These are phyloP conservation scores for Phalacrocorax pelagicus DNA, from an alignment of 2,113 vertebrate species.

Conservation along the genomic window DNA sequence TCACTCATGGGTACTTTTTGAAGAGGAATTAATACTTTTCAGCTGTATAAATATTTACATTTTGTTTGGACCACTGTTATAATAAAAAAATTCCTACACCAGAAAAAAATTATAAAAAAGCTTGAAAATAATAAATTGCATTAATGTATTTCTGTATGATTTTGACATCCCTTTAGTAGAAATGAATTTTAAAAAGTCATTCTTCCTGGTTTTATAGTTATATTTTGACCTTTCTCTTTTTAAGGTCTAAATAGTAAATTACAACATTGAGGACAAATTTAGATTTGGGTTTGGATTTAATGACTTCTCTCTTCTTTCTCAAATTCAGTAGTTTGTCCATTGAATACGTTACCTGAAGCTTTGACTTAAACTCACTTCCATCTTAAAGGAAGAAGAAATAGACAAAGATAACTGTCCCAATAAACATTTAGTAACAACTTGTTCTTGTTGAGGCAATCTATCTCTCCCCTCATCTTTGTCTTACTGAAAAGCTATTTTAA, in stretches of 20 bases:
- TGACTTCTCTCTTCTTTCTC: not conserved
- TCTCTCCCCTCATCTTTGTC: not conserved
- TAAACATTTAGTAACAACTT: not conserved
- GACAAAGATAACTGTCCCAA: not conserved
- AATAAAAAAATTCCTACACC: not conserved
- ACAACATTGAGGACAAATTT: not conserved
- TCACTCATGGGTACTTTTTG: not conserved
- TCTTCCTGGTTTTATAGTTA: not conserved
- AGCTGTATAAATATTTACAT: not conserved
- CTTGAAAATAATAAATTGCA: not conserved
- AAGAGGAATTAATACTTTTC: not conserved
- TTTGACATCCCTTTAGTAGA: not conserved
- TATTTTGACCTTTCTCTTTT: not conserved
- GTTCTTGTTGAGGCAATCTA: not conserved
- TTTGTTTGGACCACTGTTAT: not conserved
- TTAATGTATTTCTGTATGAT: not conserved
- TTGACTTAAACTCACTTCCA: not conserved
- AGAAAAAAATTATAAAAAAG: not conserved
- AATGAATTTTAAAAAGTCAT: not conserved
- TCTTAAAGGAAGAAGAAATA: not conserved
- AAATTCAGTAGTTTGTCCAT: not conserved
- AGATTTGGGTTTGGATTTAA: not conserved
- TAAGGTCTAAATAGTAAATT: not conserved
- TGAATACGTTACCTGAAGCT: not conserved
- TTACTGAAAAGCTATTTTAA: not conserved